Percentiles rank a stretch among this genome's conserved stretches.
These are phyloP conservation scores for Drosophila helvetica DNA, from an alignment of 2,888 invertebrate genomes.

Conservation along the genomic window DNA sequence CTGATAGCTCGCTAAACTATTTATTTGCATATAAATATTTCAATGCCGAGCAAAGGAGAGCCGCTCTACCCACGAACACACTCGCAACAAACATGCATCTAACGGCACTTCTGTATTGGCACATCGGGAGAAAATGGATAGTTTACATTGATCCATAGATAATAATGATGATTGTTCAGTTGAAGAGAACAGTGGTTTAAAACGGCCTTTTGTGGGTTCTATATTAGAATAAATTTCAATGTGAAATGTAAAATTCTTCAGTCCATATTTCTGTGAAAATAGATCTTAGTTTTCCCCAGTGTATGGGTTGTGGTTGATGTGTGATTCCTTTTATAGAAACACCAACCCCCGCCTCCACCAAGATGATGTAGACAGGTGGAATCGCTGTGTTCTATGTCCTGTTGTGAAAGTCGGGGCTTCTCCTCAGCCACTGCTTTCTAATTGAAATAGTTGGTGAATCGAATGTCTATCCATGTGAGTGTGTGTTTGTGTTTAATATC, in stretches of 20 bases:
- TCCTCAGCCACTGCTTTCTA: slow-evolving; percentile 53
- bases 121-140: slow-evolving; percentile 1
- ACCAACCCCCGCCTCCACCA: slow-evolving; percentile 4
- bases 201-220: background rate
- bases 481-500: slow-evolving; percentile 8
- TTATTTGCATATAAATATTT: slow-evolving; percentile 79
- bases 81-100: slow-evolving; percentile 5
- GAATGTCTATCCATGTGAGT: slow-evolving; percentile 28
- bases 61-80: slow-evolving; percentile 33
- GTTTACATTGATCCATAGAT: background rate
- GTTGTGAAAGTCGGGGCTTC: slow-evolving; percentile 38
- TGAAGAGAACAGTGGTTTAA: background rate
- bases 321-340: slow-evolving; percentile 21
- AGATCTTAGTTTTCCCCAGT: background rate
- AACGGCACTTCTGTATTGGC: slow-evolving; percentile 35
- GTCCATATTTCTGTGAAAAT: background rate
- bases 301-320: background rate
- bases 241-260: no score
- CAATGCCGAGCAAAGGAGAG: slow-evolving; percentile 45
- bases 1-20: slow-evolving; percentile 74
- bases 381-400: slow-evolving; percentile 12
- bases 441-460: slow-evolving; percentile 74
- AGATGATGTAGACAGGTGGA: slow-evolving; percentile 21
- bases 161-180: background rate
- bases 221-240: background rate